These are phyloP conservation scores for Apodemus agrarius DNA, from an alignment of 2,797 vertebrate species.

Conservation along the genomic window DNA sequence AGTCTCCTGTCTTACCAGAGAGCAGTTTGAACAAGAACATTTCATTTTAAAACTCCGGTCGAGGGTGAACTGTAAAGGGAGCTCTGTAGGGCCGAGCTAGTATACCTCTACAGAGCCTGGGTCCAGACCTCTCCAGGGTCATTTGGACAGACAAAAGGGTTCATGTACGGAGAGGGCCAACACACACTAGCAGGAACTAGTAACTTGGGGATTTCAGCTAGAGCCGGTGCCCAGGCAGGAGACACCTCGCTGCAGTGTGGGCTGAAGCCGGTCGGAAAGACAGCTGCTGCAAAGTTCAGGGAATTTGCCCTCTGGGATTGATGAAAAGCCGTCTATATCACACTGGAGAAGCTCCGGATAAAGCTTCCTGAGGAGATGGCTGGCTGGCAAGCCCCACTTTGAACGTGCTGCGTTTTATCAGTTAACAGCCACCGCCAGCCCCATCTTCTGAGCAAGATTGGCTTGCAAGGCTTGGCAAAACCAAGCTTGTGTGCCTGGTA, in stretches of 20 bases:
- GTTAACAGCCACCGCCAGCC: background rate
- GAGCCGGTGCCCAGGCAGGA: background rate
- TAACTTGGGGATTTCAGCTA: background rate
- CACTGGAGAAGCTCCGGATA: background rate
- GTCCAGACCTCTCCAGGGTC: background rate
- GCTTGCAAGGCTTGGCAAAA: background rate
- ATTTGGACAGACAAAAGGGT: background rate
- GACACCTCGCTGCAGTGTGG: background rate
- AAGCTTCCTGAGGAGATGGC: background rate
- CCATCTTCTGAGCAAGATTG: background rate
- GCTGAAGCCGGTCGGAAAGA: background rate
- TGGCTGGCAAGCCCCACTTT: background rate
- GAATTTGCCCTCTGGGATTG: background rate
- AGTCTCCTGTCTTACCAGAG: background rate
- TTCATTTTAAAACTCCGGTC: background rate
- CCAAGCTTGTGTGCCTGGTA: rapidly evolving
- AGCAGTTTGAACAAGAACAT: background rate
- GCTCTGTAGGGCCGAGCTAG: background rate
- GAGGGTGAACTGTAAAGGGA: background rate
- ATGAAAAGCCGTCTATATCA: background rate
- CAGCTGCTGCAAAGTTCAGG: background rate
- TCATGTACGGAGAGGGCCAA: background rate
- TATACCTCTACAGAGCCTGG: background rate
- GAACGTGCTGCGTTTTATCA: background rate
- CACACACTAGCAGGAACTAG: background rate